Base-by-base conservation (phyloP, 2,113 vertebrate genomes). In the Hippocampus comes region DNA sequence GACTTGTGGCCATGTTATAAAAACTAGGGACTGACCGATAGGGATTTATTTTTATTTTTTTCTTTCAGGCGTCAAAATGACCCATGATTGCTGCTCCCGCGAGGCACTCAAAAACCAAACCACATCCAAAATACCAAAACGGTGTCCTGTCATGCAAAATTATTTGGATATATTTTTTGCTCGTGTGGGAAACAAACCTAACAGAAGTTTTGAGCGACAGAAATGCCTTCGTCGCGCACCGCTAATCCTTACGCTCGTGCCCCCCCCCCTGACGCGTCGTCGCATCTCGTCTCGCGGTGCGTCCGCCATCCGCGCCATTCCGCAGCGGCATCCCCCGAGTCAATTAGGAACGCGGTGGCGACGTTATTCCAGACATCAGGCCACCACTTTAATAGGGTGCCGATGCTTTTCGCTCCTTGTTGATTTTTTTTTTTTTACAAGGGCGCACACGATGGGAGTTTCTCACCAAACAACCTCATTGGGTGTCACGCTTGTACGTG, bases 181-280 rank as follows among this genome's bases (percentile, higher is more conserved):
- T 46, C 43, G 43, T 51, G 48, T 51, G 48, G 17, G 17, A 51
- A 51, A 8, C 27, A 11, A 34, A 61, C 6, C 30, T 88, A 89
- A 93, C 90, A 91, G 88, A 90, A 88, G 90, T 84, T 84, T 87
- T 82, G 60, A 77, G 73, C 71, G 41, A 86, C 72, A 71, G 71
- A 76, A 70, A 71, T 72, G 72, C 65, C 64, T 76, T 74, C 68
- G 56, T 57, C 67, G 75, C 65, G 72, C 78, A 70, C 17, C 77
- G 63, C 56, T 76, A 84, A 89, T 79, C 78, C 76, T 82, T 46
- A 14, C 25, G 14, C 5, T 38, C 0, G 34, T 38, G 5, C 34
- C 34, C 34, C 30, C 30, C 30, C 30, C 30, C 77, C 78, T 73
- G 60, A 67, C 83, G 63, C 78, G 77, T 78, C 72, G 75, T 74